Evolutionary conservation across 2,797 vertebrate species (phyloP), one percentile per base, ranked within the genome.

Genomic region (Selene dorsalis): DNA sequence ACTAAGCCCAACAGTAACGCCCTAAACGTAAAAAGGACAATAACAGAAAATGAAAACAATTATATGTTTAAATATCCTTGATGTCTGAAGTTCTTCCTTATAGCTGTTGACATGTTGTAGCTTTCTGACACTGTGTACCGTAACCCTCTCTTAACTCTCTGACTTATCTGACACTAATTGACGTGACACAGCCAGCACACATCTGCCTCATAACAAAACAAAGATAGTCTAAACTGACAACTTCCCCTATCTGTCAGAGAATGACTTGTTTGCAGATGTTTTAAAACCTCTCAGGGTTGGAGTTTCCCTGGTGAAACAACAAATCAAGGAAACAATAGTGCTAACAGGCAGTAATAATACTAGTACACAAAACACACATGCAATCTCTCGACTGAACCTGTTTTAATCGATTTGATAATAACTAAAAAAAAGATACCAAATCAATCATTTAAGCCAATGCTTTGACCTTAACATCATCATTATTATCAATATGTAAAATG

Each of bases 321-420:
- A 58, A 30, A 58, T 52, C 3, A 5, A 14, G 6, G 17, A 3
- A n/a, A 41, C 16, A 61, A 26, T 24, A 22, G 22, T 30, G 10
- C 32, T 39, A 48, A 47, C 35, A 43, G 70, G 28, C 28, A 8
- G 9, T 18, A 52, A 26, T 28, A 22, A 24, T 28, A 18, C 17
- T 10, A 55, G 47, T 4, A 16, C 2, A 69, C 61, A 24, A 59
- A 50, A 52, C 66, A 3, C 45, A 22, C 13, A 48, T 32, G 6
- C 16, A 18, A 16, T 45, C 26, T 30, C 53, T 11, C 14, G n/a
- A 43, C 18, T 18, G 4, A 24, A 32, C 10, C 32, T 83, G 74
- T 75, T 77, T 72, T 67, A 71, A 75, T 68, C 64, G 65, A 85
- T 67, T 28, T 67, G 60, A 74, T 26, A 77, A 38, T 35, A 56